Conservation (phyloP, 2,113 vertebrate genomes). For the Sceloporus undulatus region DNA sequence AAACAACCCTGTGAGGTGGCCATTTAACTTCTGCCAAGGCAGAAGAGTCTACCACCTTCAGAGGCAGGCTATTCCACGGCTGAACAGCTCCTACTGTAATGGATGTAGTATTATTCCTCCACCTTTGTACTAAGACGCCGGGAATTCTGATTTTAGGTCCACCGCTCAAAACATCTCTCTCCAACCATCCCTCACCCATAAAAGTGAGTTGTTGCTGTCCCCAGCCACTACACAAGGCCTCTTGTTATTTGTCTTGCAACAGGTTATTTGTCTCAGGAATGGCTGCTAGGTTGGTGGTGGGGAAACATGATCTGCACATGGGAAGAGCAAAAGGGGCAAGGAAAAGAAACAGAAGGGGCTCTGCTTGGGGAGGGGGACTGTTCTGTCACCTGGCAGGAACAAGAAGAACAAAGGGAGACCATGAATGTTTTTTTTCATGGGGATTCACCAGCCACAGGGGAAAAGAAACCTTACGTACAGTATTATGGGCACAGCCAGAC, state of each 20-base stretch:
- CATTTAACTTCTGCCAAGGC: too few relatives aligned
- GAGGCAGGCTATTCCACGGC: too few relatives aligned
- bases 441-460: neutral
- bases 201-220: neutral
- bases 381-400: conserved; percentile 17
- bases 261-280: conserved; percentile 16
- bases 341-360: neutral
- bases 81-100: too few relatives aligned
- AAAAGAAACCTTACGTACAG: too few relatives aligned
- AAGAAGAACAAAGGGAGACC: conserved; percentile 21
- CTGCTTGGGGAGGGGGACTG: neutral
- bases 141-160: neutral
- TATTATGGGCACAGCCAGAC: too few relatives aligned
- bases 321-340: conserved; percentile 12
- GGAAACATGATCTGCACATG: conserved; percentile 32
- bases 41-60: too few relatives aligned
- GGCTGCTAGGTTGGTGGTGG: conserved; percentile 7
- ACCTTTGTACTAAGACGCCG: neutral
- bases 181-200: neutral
- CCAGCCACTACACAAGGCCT: neutral
- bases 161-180: neutral
- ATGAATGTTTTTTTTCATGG: neutral
- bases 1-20: too few relatives aligned
- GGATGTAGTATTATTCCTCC: neutral
- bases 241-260: conserved; percentile 11